A percentile compares a stretch with the other conserved stretches of the same genome.
These are phyloP conservation scores for Pentalonia nigronervosa DNA, from an alignment of 1,140 invertebrate species.

Conservation along the genomic window DNA sequence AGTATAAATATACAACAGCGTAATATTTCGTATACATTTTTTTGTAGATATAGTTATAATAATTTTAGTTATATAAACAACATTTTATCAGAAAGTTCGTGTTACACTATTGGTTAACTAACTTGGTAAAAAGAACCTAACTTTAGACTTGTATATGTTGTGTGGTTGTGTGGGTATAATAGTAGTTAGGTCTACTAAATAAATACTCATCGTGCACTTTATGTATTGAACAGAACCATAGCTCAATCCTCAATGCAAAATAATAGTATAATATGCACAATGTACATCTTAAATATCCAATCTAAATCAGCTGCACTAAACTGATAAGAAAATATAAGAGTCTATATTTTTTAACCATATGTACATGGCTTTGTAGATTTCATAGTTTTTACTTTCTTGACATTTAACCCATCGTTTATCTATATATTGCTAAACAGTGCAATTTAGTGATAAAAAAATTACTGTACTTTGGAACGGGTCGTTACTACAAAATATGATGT, in stretches of 20 bases:
- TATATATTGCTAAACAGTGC: background rate
- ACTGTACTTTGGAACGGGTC: background rate
- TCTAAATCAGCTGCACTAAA: background rate
- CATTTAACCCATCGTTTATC: slow-evolving; percentile 15
- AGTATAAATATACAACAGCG: background rate
- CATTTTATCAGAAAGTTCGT: background rate
- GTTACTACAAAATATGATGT: background rate
- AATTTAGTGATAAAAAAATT: background rate
- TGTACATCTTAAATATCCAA: background rate
- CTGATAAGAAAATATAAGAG: background rate
- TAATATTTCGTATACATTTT: background rate
- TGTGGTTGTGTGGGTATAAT: background rate
- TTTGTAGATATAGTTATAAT: background rate
- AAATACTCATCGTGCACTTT: background rate
- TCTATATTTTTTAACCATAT: background rate
- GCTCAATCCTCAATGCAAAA: background rate
- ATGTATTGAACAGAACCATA: background rate
- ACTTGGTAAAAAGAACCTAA: background rate
- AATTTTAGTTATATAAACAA: background rate
- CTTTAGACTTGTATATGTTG: background rate
- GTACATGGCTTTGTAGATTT: background rate
- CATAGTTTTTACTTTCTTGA: background rate
- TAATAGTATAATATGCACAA: background rate
- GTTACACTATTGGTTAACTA: background rate
- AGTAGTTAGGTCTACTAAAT: background rate